Evolutionary conservation across 2,797 vertebrate species (phyloP), one percentile per base, ranked within the genome.

Genomic region (Orestias chungarensis): DNA sequence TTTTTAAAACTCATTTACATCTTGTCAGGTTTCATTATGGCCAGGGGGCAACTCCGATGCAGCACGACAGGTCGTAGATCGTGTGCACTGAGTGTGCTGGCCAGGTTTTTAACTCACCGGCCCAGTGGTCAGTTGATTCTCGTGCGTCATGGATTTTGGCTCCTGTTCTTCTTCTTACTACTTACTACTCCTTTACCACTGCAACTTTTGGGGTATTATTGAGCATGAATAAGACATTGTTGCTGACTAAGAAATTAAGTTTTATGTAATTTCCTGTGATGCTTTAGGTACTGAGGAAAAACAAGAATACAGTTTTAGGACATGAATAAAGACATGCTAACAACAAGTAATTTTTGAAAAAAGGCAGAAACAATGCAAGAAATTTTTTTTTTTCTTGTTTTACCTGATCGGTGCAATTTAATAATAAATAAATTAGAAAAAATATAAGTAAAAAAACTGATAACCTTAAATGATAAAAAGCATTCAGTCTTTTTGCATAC

Each of bases 1-100:
- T 93, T 96, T 97, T 95, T 96, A 97, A 96, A 97, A 93, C 94
- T 95, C 92, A 97, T 99, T 98, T 98, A 96, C 97, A 98, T 97
- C 94, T 95, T 97, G 97, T 98, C 97, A 96, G 95, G 93, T 97
- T 89, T 93, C 93, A 98, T 99, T 98, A 97, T 82, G 89, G 90
- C 90, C 82, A 77, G 89, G 86, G 91, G 89, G 88, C 89, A 84
- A 94, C 81, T 72, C 92, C 76, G 77, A 82, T 82, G 86, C 82
- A 91, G 92, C 92, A 88, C 89, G 94, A 95, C 92, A 89, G 93
- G 92, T 89, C 88, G 70, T 92, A 92, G 93, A 91, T 91, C 75
- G 88, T 91, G 93, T 85, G 91, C 89, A 90, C 79, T 67, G 31
- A 83, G 83, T 87, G 86, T 85, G 89, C 85, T 71, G 76, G 88